phyloP scores from a whole-genome alignment of 2,888 invertebrate species.

The Mycalesis mineus region DNA sequence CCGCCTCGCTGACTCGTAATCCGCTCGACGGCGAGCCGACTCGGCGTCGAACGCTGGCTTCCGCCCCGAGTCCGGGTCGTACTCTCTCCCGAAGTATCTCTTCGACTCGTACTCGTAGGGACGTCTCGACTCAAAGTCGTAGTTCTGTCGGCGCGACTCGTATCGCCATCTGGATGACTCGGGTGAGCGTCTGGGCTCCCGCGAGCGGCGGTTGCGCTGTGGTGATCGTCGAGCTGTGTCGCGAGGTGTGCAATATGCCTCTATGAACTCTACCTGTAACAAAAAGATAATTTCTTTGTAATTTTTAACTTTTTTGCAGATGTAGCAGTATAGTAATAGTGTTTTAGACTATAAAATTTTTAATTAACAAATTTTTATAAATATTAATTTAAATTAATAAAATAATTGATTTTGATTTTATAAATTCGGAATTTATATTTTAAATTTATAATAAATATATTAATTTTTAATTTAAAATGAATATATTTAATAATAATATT shows the following conservation, averaged over 20 bases:
- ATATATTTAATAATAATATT: too few species aligned
- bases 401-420: too few species aligned
- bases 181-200: conserved; percentile 65
- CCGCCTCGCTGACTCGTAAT: conserved; percentile 71
- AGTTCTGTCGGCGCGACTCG: conserved; percentile 64
- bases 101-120: conserved; percentile 66
- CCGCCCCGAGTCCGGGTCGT: conserved; percentile 64
- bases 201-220: conserved; percentile 64
- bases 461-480: too few species aligned
- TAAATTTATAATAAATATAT: too few species aligned
- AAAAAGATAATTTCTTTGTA: conserved; percentile 32
- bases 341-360: too few species aligned
- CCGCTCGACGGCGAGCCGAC: conserved; percentile 64
- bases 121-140: conserved; percentile 67
- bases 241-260: conserved; percentile 85
- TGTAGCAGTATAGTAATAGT: too few species aligned
- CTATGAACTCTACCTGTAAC: conserved; percentile 84
- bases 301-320: too few species aligned
- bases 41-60: conserved; percentile 64
- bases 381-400: too few species aligned
- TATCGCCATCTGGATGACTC: conserved; percentile 69
- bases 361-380: too few species aligned
- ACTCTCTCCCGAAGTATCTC: conserved; percentile 53
- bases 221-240: conserved; percentile 79
- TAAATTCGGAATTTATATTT: too few species aligned